Base-by-base conservation (phyloP, 2,888 invertebrate species). In the Clitarchus hookeri region DNA sequence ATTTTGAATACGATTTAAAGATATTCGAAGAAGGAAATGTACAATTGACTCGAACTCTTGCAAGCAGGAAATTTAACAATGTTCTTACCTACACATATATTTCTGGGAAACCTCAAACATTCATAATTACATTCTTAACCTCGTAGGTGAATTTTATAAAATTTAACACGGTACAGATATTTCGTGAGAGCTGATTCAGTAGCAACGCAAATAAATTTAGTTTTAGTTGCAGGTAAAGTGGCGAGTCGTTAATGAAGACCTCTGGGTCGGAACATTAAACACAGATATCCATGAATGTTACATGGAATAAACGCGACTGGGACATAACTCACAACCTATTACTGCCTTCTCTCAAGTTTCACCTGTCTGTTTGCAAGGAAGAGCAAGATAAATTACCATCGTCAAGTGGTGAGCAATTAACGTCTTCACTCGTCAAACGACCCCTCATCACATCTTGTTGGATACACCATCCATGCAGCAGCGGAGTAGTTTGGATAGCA, bases 341-440 rank as follows among this genome's bases (percentile, higher is more conserved):
- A 65, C 65, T n/a, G 65, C n/a, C 65, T 65, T 65, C 65, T n/a
- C 65, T n/a, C 65, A n/a, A 65, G 65, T 65, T 65, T n/a, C 65
- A 65, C 65, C 65, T 65, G 65, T 65, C 12, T n/a, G 65, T n/a
- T n/a, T 19, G 65, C 65, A 23, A 65, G 65, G 65, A 65, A 23
- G 65, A 65, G 65, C 1, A 65, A 65, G 65, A 65, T 65, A 65
- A 65, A 65, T 65, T 65, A 65, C 65, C 65, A n/a, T 65, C 65
- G 19, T 65, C 65, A 65, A 65, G 65, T n/a, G 65, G 65, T n/a
- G n/a, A 65, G 65, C 65, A 65, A 65, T 65, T 65, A 65, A 65
- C 65, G 65, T 65, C 65, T 65, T 65, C 65, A n/a, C 65, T 65
- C 65, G 65, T 65, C 65, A n/a, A 19, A 65, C 65, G 65, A 65